Conservation (phyloP, 2,797 vertebrate species). For the Phataginus tetradactyla region DNA sequence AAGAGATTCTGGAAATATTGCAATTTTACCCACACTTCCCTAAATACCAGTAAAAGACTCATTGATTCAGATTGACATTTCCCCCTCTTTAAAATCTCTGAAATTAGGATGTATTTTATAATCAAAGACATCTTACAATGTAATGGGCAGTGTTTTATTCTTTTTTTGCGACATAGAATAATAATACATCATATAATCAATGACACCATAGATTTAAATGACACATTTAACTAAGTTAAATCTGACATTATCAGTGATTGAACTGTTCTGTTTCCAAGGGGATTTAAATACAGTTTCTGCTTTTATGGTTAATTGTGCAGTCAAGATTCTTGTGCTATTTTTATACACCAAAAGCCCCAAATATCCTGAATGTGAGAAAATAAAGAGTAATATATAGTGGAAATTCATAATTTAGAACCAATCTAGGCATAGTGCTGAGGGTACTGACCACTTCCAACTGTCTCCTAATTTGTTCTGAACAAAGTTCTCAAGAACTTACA, state of each 20-base stretch:
- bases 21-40: no score
- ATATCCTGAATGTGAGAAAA: not conserved
- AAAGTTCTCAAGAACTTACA: slow-evolving; percentile 1
- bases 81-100: slow-evolving; percentile 1
- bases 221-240: slow-evolving; percentile 16
- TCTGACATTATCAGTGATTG: slow-evolving; percentile 28
- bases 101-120: not conserved
- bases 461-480: not conserved
- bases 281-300: slow-evolving; percentile 39
- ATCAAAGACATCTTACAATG: not conserved
- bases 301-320: slow-evolving; percentile 22
- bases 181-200: not conserved
- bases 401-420: not conserved
- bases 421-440: not conserved
- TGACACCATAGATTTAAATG: slow-evolving; percentile 26
- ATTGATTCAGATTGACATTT: not conserved
- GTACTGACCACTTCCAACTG: not conserved
- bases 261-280: not conserved
- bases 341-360: not conserved
- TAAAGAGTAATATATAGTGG: not conserved
- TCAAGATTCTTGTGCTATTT: slow-evolving; percentile 46
- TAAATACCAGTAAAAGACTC: slow-evolving; percentile 13
- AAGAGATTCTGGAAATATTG: no score
- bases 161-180: slow-evolving; percentile 26
- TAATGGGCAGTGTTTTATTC: slow-evolving; percentile 9